Evolutionary conservation across 2,113 vertebrate genomes (phyloP).

Genomic region (Gallinago media): DNA sequence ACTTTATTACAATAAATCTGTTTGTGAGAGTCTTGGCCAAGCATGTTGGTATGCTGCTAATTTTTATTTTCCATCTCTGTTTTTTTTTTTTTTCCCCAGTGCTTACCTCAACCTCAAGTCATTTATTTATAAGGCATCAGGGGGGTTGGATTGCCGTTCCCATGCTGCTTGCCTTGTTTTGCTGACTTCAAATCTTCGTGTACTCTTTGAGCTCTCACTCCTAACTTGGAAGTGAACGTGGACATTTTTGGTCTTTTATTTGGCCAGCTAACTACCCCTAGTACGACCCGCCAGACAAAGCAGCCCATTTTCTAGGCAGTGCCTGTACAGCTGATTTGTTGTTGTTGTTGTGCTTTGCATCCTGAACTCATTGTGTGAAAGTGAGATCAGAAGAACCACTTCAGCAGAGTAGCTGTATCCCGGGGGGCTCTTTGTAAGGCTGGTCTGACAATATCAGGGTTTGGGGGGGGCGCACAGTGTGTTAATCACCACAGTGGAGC

Average conservation of each 20-base stretch:
- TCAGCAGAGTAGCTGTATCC: not conserved
- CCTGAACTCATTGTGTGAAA: not conserved
- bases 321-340: not conserved
- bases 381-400: not conserved
- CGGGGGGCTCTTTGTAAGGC: not conserved
- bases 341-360: not conserved
- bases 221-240: not conserved
- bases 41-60: not conserved
- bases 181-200: not conserved
- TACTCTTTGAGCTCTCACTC: not conserved
- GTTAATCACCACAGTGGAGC: not conserved
- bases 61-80: no score
- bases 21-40: not conserved
- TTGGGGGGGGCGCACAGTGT: fast-evolving
- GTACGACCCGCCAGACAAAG: not conserved
- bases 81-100: not conserved
- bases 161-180: not conserved
- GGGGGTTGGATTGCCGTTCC: not conserved
- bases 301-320: not conserved
- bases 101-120: not conserved
- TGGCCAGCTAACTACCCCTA: not conserved
- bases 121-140: not conserved
- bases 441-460: not conserved
- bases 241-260: not conserved
- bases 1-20: not conserved